These are phyloP conservation scores for Spinibarbus caldwelli DNA, from an alignment of 2,797 vertebrate genomes.

Conservation along the genomic window DNA sequence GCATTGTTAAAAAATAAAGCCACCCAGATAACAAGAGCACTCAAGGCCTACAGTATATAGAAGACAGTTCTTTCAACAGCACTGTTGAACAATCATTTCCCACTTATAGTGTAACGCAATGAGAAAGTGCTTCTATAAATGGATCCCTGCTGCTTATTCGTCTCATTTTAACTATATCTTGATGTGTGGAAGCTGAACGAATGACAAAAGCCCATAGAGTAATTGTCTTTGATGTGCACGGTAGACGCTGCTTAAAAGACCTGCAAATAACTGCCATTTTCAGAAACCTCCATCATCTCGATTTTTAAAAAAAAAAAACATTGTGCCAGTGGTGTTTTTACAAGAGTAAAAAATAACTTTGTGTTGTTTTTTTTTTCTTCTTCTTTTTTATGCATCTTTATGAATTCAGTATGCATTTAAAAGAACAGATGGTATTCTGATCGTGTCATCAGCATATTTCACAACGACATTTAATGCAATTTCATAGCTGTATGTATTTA, in stretches of 20 bases:
- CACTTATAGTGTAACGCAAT: constrained; percentile 25
- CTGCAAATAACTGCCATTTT: constrained; percentile 43
- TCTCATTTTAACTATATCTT: constrained; percentile 30
- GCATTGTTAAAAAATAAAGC: not conserved
- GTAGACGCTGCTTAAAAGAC: constrained; percentile 35
- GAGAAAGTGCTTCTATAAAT: constrained; percentile 33
- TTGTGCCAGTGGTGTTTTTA: constrained; percentile 35
- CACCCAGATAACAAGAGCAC: not conserved
- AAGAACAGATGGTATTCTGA: constrained; percentile 55
- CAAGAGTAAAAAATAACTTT: constrained; percentile 26
- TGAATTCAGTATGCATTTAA: constrained; percentile 37
- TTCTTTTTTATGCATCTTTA: constrained; percentile 19
- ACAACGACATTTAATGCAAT: constrained; percentile 44
- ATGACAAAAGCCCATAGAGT: constrained; percentile 36
- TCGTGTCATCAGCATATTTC: constrained; percentile 48
- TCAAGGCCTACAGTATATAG: not conserved
- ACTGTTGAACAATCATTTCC: constrained; percentile 7
- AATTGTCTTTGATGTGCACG: constrained; percentile 35
- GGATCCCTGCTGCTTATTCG: constrained; percentile 36
- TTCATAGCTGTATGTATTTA: constrained; percentile 49
- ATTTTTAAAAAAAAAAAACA: not conserved
- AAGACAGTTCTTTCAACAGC: constrained; percentile 6
- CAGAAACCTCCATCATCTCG: constrained; percentile 17
- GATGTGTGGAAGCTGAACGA: constrained; percentile 33
- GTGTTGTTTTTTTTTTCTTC: no score